Base-by-base conservation (phyloP, 2,797 vertebrate species). In the Rhodeus uyekii region DNA sequence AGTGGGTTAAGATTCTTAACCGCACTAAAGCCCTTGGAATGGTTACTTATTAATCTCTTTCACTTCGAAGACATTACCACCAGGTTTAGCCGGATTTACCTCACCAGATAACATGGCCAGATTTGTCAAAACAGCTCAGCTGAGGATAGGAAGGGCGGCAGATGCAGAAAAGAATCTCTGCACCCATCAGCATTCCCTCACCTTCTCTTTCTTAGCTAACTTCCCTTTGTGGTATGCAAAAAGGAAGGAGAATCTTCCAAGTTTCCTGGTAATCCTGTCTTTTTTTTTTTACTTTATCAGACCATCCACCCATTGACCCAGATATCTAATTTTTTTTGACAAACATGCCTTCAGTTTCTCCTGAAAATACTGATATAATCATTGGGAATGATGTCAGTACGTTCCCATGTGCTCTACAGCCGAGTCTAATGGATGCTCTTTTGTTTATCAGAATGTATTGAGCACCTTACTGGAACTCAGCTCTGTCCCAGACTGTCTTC, bases 1-100 rank as follows among this genome's bases (percentile, higher is more conserved):
- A 95, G 92, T 91, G 93, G 95, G 96, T 97, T 96, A 97, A 97
- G 96, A 96, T 95, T 95, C 96, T 97, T 96, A 97, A 93, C 93
- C 87, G 89, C 91, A 91, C 95, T 96, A 96, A 97, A 96, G 94
- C 96, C 91, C 95, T 92, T 94, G 93, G 93, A 96, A 94, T 93
- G 89, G 94, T 95, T 96, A 95, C 95, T 96, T 96, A 96, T 96
- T 97, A 96, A 97, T 97, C 96, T 96, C 91, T 95, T 95, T 94
- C 94, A 94, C 95, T 93, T 93, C 93, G 89, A 95, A 96, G 95
- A 96, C 94, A 96, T 96, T 95, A 96, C 95, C 94, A 92, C 91
- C 94, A 95, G 95, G 94, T 97, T 96, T 95, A 96, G 95, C 93
- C 93, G 93, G 96, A 96, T 97, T 97, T 96, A 94, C 93, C 91